These are phyloP conservation scores for Heptranchias perlo DNA, from an alignment of 2,113 vertebrate species.

Conservation along the genomic window DNA sequence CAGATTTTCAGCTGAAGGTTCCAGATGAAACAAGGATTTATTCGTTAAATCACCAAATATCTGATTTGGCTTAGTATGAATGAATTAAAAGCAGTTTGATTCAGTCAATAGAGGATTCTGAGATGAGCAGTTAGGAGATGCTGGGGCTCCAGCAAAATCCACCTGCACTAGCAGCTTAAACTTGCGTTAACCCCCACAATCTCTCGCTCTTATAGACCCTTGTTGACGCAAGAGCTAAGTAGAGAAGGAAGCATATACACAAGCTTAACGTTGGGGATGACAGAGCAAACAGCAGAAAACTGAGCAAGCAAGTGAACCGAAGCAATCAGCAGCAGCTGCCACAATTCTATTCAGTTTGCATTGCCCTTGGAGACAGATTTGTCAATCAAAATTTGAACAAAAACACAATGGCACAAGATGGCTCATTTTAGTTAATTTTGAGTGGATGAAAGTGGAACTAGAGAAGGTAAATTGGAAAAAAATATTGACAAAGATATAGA, in stretches of 20 bases:
- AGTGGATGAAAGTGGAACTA: not conserved
- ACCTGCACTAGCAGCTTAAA: not conserved
- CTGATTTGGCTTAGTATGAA: not conserved
- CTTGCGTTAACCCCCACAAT: not conserved
- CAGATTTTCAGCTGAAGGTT: not conserved
- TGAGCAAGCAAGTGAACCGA: constrained; percentile 10
- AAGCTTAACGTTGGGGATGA: not conserved
- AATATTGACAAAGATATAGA: not conserved
- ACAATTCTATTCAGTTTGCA: not conserved
- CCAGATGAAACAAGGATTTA: not conserved
- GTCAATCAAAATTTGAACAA: not conserved
- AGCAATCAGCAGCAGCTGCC: not conserved
- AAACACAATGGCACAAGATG: not conserved
- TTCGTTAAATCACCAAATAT: not conserved
- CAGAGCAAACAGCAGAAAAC: not conserved
- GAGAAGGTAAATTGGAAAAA: not conserved
- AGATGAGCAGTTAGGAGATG: not conserved
- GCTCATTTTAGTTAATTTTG: not conserved
- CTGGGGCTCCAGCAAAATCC: not conserved
- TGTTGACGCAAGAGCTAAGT: not conserved
- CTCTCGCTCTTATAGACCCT: not conserved
- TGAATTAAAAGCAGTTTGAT: not conserved
- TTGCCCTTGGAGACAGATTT: not conserved
- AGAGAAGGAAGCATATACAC: not conserved
- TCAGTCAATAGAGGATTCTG: not conserved